phyloP scores from a whole-genome alignment of 1,140 invertebrate species.

The Idris sp. region DNA sequence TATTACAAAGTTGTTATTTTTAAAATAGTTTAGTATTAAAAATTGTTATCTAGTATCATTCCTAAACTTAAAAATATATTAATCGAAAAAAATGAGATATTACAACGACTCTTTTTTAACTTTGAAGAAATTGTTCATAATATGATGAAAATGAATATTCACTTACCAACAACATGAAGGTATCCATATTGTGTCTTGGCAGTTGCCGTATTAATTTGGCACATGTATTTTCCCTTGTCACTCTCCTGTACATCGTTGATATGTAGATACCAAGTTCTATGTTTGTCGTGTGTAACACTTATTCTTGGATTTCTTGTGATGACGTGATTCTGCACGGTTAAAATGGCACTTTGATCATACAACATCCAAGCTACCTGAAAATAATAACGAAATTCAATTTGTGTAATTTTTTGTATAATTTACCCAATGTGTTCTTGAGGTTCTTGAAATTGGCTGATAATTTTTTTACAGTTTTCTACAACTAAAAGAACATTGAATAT shows the following conservation, averaged over 20 bases:
- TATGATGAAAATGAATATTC: conserved; percentile 14
- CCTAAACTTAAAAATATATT: no score
- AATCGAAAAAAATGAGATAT: no score
- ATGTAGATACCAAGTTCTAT: conserved; percentile 93
- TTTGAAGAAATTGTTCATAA: no score
- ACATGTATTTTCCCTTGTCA: conserved; percentile 96
- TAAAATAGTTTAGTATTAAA: no score
- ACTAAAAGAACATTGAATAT: no score
- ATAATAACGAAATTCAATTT: conserved; percentile 40
- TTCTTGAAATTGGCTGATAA: no score
- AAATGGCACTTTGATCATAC: conserved; percentile 94
- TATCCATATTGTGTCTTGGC: conserved; percentile 95
- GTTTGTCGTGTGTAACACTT: conserved; percentile 91
- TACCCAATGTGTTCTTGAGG: no score
- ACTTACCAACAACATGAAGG: conserved; percentile 94
- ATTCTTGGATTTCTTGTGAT: conserved; percentile 95
- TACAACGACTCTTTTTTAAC: no score
- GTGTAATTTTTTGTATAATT: conserved; percentile 15
- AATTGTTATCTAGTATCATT: no score
- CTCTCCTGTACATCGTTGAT: conserved; percentile 93
- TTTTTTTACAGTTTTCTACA: no score
- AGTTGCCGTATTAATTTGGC: conserved; percentile 96
- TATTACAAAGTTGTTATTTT: no score
- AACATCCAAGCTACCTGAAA: conserved; percentile 96
- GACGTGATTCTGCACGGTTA: conserved; percentile 94